These are phyloP conservation scores for Palythoa caribaeorum DNA, from an alignment of 92 coral and sea anemone species.

Conservation along the genomic window DNA sequence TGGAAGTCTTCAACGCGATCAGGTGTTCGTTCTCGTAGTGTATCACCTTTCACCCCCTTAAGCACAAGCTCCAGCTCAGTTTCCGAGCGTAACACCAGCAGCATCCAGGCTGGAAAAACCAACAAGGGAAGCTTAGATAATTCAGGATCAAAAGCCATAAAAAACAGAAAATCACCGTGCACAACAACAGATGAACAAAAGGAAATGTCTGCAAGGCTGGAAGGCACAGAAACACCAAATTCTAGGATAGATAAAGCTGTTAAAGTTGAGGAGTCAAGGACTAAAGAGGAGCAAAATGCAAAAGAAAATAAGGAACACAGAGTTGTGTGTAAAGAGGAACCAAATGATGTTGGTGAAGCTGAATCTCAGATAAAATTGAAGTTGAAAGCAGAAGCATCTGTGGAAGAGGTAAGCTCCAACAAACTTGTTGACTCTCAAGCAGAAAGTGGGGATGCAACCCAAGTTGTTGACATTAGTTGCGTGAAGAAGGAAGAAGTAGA, in stretches of 20 bases:
- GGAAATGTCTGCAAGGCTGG: not conserved
- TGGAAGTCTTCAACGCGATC: conserved; percentile 66
- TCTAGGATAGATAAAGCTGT: not conserved
- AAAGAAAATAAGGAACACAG: not conserved
- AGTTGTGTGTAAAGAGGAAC: conserved; percentile 1
- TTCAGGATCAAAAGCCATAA: conserved; percentile 2
- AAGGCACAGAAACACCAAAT: not conserved
- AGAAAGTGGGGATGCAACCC: not conserved
- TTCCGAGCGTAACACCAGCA: conserved; percentile 6
- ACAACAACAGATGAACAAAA: conserved; percentile 31
- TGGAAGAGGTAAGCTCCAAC: not conserved
- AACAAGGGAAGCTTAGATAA: conserved; percentile 20
- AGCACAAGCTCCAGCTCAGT: conserved; percentile 21
- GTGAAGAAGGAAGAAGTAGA: conserved; percentile 21
- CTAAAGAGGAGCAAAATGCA: conserved; percentile 1
- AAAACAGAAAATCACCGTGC: conserved; percentile 27
- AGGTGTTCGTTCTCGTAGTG: conserved; percentile 71
- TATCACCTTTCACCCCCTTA: conserved; percentile 57
- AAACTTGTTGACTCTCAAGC: not conserved
- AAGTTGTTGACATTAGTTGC: not conserved
- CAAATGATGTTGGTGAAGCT: not conserved
- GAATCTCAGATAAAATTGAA: conserved; percentile 7
- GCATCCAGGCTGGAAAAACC: conserved; percentile 31
- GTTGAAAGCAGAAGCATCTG: not conserved
- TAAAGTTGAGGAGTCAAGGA: not conserved